Conservation (phyloP, 2,797 vertebrate species). For the Cichlasoma orientale region DNA sequence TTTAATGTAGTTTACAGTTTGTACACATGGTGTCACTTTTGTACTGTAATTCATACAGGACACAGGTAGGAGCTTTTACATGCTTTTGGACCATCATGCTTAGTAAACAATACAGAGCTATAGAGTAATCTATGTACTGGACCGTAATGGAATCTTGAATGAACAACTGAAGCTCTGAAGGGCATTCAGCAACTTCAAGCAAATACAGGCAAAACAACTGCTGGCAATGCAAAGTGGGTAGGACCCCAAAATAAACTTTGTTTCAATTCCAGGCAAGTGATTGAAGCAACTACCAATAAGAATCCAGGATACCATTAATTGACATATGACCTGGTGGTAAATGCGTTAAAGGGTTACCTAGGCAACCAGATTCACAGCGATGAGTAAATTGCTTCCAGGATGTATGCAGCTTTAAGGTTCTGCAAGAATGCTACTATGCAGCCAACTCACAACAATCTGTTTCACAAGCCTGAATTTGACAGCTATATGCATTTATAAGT, state of each 20-base stretch:
- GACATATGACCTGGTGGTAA: background rate
- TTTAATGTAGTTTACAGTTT: slow-evolving; percentile 1
- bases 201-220: background rate
- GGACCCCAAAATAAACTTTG: no score
- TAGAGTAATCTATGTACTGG: background rate
- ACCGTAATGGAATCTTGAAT: background rate
- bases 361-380: background rate
- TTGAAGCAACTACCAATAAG: background rate
- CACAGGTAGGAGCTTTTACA: background rate
- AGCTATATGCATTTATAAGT: background rate
- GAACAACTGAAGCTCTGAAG: background rate
- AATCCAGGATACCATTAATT: background rate
- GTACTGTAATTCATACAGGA: background rate
- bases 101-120: background rate
- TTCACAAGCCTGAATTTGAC: background rate
- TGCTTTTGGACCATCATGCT: background rate
- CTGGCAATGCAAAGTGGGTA: background rate
- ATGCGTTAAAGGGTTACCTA: background rate
- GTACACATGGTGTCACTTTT: slow-evolving; percentile 3
- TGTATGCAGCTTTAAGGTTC: background rate
- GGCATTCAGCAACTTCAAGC: background rate
- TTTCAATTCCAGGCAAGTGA: background rate
- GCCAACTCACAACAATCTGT: background rate
- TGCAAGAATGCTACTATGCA: background rate
- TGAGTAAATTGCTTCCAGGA: no score